These are phyloP conservation scores for Heliocidaris tuberculata DNA, from an alignment of 35 echinoderm and acorn worm species.

Conservation along the genomic window DNA sequence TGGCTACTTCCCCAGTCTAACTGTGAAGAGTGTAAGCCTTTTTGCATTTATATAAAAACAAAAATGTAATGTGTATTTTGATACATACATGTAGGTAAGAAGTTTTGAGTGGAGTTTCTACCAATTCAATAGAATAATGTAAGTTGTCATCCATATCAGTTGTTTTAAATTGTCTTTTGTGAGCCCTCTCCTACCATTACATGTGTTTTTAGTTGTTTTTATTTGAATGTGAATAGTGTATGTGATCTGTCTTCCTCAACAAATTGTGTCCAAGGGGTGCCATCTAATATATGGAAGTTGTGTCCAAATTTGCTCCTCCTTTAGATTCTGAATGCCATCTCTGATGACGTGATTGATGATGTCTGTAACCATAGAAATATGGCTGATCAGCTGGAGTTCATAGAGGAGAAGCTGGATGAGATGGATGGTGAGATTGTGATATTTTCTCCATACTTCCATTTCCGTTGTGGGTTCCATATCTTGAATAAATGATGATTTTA, in stretches of 20 bases:
- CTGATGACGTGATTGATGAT: conserved; percentile 73
- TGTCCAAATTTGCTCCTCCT: background rate
- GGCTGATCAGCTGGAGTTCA: conserved; percentile 78
- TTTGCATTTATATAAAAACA: too few species aligned
- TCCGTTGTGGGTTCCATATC: too few species aligned
- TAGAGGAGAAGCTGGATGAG: conserved; percentile 68
- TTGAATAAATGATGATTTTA: too few species aligned
- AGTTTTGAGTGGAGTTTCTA: background rate
- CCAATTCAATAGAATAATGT: too few species aligned
- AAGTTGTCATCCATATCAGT: too few species aligned
- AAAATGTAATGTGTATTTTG: background rate
- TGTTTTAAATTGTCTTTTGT: too few species aligned
- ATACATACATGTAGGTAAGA: background rate
- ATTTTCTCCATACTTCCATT: background rate
- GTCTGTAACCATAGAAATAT: conserved; percentile 59
- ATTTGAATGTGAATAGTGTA: too few species aligned
- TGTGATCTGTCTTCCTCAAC: too few species aligned
- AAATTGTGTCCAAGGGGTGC: too few species aligned
- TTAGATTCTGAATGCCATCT: conserved; percentile 88
- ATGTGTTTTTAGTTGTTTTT: too few species aligned
- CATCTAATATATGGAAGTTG: too few species aligned
- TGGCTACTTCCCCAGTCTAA: conserved; percentile 96
- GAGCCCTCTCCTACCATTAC: too few species aligned
- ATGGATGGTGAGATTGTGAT: conserved; percentile 65
- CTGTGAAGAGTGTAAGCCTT: conserved; percentile 78